phyloP scores from a whole-genome alignment of 2,888 invertebrate species.

The Glyphotaelius pellucidus region DNA sequence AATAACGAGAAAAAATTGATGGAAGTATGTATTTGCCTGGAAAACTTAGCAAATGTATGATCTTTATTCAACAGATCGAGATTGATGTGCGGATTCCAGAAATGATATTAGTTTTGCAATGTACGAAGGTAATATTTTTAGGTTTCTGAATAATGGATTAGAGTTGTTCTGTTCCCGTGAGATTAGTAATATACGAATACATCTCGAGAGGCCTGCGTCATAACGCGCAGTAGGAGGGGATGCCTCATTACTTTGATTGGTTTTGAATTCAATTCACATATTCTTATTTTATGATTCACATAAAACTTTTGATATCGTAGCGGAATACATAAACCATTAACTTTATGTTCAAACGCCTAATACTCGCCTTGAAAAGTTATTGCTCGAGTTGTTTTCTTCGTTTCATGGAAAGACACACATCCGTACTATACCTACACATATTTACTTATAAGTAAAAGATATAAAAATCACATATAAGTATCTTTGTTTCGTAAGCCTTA shows the following conservation, averaged over 20 bases:
- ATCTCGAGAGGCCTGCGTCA: neutral
- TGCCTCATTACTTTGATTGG: neutral
- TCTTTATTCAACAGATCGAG: conserved; percentile 38
- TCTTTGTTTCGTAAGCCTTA: neutral
- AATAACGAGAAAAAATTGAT: conserved; percentile 8
- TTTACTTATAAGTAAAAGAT: neutral
- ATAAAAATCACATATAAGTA: neutral
- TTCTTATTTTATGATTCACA: neutral
- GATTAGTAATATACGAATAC: neutral
- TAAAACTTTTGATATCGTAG: neutral
- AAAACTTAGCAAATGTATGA: conserved; percentile 17
- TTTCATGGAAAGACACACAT: neutral
- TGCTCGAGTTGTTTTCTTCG: neutral
- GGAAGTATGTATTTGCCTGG: conserved; percentile 26
- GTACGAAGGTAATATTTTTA: neutral
- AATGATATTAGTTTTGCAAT: conserved; percentile 11
- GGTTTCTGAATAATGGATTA: conserved; percentile 21
- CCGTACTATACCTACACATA: neutral
- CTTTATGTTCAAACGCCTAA: neutral
- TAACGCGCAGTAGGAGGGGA: neutral
- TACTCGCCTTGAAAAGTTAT: neutral
- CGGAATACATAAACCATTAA: neutral
- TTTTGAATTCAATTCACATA: neutral
- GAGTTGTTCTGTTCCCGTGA: neutral
- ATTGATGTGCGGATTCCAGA: conserved; percentile 24